These are phyloP conservation scores for Sinocyclocheilus anshuiensis DNA, from an alignment of 2,113 vertebrate species.

Conservation along the genomic window DNA sequence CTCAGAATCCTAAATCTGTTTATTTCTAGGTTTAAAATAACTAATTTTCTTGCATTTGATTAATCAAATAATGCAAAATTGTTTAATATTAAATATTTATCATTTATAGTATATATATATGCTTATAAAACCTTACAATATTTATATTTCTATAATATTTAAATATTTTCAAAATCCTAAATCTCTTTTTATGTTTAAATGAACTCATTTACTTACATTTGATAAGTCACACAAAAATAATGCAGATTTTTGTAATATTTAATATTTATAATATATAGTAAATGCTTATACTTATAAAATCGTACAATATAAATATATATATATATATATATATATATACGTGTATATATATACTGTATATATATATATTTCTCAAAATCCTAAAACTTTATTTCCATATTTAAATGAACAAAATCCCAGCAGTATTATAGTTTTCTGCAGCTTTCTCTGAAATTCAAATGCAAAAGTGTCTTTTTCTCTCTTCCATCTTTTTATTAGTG, in stretches of 20 bases:
- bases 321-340: too few relatives aligned
- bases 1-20: not conserved
- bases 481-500: constrained; percentile 81
- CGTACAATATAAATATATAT: not conserved
- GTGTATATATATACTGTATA: too few relatives aligned
- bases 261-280: not conserved
- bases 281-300: not conserved
- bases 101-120: not conserved
- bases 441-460: constrained; percentile 80
- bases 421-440: constrained; percentile 70
- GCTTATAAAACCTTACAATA: not conserved
- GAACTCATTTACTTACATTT: not conserved
- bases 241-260: not conserved
- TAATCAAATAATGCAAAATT: not conserved
- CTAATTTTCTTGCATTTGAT: not conserved
- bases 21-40: not conserved
- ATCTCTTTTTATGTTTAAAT: not conserved
- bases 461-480: constrained; percentile 54
- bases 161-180: not conserved
- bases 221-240: not conserved
- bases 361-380: not conserved
- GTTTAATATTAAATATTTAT: not conserved
- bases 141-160: not conserved
- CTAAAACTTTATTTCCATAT: not conserved
- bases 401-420: constrained; percentile 33